phyloP scores from a whole-genome alignment of 1,140 invertebrate genomes.

The Anthonomus grandis region DNA sequence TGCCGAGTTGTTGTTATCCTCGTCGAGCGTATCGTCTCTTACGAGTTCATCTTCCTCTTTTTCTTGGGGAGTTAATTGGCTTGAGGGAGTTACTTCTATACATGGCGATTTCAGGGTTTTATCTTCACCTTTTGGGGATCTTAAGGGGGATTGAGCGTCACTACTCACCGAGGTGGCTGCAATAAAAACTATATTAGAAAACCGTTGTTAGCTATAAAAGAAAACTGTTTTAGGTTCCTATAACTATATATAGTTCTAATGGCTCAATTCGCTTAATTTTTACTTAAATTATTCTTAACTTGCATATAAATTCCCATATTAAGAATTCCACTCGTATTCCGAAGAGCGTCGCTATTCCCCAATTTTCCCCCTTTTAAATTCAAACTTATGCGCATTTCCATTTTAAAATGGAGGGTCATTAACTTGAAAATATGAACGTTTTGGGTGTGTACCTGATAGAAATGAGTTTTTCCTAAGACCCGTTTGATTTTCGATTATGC shows the following conservation, averaged over 20 bases:
- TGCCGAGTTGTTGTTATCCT: conserved; percentile 15
- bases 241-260: no score
- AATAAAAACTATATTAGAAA: conserved; percentile 2
- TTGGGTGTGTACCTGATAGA: conserved; percentile 26
- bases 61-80: conserved; percentile 2
- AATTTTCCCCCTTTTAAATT: no score
- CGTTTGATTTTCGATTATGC: conserved; percentile 41
- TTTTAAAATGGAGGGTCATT: no score
- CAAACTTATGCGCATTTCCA: no score
- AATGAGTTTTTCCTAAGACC: conserved; percentile 36
- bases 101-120: conserved; percentile 33
- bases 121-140: background rate
- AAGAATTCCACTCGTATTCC: no score
- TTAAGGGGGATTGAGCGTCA: conserved; percentile 5
- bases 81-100: conserved; percentile 39
- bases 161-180: conserved; percentile 14
- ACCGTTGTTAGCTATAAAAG: no score
- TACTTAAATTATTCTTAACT: no score
- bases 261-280: no score
- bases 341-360: no score
- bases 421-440: no score
- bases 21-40: background rate
- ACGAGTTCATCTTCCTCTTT: background rate
- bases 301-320: no score
- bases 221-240: no score